These are phyloP conservation scores for Brachyhypopomus gauderio DNA, from an alignment of 2,113 vertebrate species.

Conservation along the genomic window DNA sequence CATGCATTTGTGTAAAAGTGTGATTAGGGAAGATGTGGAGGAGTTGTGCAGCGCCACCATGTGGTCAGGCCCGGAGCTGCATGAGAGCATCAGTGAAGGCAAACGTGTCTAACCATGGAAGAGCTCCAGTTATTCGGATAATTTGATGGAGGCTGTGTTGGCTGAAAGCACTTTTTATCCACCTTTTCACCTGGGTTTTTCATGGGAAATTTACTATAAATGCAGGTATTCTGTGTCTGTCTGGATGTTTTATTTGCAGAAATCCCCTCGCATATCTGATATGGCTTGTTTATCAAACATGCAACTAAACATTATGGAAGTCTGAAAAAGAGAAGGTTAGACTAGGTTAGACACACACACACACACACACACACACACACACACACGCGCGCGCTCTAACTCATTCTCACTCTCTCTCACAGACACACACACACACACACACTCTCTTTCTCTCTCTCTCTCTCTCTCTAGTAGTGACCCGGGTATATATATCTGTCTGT, in stretches of 20 bases:
- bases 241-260: constrained; percentile 26
- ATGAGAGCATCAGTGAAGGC: not conserved
- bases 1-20: too few relatives aligned
- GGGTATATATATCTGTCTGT: too few relatives aligned
- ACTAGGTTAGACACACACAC: not conserved
- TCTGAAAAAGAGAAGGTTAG: not conserved
- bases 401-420: not conserved
- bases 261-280: constrained; percentile 9
- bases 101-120: not conserved
- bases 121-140: not conserved
- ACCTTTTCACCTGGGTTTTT: constrained; percentile 15
- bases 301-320: not conserved
- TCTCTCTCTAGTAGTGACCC: too few relatives aligned
- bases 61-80: not conserved
- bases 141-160: not conserved
- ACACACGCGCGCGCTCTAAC: constrained; percentile 3
- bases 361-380: not conserved
- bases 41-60: too few relatives aligned
- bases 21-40: too few relatives aligned
- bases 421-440: constrained; percentile 22
- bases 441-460: too few relatives aligned
- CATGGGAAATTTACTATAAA: constrained; percentile 24
- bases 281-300: constrained; percentile 17
- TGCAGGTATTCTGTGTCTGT: not conserved
- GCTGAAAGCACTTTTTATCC: not conserved